These are phyloP conservation scores for Megalops cyprinoides DNA, from an alignment of 2,797 vertebrate genomes.

Conservation along the genomic window DNA sequence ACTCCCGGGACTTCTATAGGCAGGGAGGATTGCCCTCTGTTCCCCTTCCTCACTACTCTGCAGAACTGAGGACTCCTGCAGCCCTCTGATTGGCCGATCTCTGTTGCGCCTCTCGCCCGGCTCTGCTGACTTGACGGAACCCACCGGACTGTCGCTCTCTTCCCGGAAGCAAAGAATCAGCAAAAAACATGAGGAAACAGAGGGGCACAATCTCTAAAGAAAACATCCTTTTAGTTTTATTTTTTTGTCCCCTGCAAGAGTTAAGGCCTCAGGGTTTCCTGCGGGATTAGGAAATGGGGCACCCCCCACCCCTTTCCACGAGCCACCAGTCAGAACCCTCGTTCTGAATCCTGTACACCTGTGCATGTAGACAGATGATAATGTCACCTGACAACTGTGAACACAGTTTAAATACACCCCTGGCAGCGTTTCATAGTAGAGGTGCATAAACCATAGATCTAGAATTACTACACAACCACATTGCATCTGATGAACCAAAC, in stretches of 20 bases:
- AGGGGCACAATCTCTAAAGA: neutral
- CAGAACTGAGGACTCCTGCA: neutral
- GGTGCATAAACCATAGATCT: no score
- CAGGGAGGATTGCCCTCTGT: no score
- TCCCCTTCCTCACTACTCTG: no score
- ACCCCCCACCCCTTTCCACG: neutral
- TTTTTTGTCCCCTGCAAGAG: neutral
- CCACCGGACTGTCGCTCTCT: neutral
- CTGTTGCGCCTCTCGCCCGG: neutral
- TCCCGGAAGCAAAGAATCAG: neutral
- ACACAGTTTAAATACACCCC: no score
- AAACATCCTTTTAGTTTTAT: constrained; percentile 24
- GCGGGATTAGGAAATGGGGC: neutral
- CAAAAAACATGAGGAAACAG: neutral
- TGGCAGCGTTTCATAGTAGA: no score
- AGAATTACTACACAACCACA: no score
- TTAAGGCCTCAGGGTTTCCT: neutral
- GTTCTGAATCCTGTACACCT: neutral
- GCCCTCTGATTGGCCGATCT: neutral
- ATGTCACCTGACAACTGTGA: no score
- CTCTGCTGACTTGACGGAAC: neutral
- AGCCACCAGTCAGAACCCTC: neutral
- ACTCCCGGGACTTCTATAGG: no score
- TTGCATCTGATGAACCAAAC: no score
- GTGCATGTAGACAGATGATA: no score